phyloP scores from a whole-genome alignment of 2,797 vertebrate species.

The Mus minutoides region DNA sequence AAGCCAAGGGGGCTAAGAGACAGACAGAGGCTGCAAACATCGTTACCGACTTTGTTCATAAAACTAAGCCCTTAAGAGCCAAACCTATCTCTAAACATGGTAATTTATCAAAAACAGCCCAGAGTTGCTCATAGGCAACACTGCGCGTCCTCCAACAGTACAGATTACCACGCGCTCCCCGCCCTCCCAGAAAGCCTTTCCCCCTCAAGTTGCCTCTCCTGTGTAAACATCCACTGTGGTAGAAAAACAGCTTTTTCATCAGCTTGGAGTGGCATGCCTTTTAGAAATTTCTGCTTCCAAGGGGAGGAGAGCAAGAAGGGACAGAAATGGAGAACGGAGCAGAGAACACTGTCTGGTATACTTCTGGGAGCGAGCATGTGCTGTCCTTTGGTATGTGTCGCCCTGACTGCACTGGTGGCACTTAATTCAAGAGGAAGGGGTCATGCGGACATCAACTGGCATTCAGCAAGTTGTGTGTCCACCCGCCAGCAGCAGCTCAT shows the following conservation, averaged over 20 bases:
- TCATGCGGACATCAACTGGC: constrained; percentile 39
- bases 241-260: constrained; percentile 88
- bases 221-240: constrained; percentile 87
- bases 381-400: constrained; percentile 56
- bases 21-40: constrained; percentile 90
- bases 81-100: constrained; percentile 90
- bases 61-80: constrained; percentile 90
- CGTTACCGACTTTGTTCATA: constrained; percentile 90
- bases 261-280: constrained; percentile 84
- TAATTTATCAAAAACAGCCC: constrained; percentile 91
- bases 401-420: constrained; percentile 57
- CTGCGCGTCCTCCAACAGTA: constrained; percentile 86
- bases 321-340: constrained; percentile 60
- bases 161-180: constrained; percentile 88
- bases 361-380: constrained; percentile 77
- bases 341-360: constrained; percentile 48
- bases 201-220: constrained; percentile 87
- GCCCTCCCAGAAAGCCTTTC: constrained; percentile 85
- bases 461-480: constrained; percentile 58
- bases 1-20: constrained; percentile 89
- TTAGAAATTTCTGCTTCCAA: constrained; percentile 77
- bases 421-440: constrained; percentile 47
- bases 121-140: constrained; percentile 88
- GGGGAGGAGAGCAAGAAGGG: constrained; percentile 62
- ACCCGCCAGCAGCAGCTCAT: neutral